Percentiles rank a stretch among this genome's conserved stretches.
These are phyloP conservation scores for Ypsolopha sequella DNA, from an alignment of 2,888 invertebrate genomes.

Conservation along the genomic window DNA sequence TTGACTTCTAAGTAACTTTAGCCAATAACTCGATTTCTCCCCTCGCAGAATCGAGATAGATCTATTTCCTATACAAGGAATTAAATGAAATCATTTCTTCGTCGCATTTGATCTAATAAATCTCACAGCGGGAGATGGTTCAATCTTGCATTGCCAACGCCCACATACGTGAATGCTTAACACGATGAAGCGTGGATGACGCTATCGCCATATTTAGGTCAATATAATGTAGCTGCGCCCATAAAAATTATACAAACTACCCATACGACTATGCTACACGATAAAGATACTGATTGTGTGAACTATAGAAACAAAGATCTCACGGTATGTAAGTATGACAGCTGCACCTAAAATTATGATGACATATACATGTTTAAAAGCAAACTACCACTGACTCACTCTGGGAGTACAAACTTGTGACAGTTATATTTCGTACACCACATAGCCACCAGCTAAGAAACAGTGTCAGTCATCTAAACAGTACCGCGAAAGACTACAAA, in stretches of 20 bases:
- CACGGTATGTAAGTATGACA: background rate
- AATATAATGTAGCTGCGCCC: conserved; percentile 37
- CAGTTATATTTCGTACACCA: no score
- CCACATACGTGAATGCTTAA: conserved; percentile 17
- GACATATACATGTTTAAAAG: no score
- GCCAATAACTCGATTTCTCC: background rate
- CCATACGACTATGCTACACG: background rate
- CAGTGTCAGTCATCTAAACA: no score
- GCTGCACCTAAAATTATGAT: background rate
- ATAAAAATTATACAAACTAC: conserved; percentile 40
- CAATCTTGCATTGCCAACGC: conserved; percentile 34
- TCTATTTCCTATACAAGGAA: no score
- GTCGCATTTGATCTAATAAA: background rate
- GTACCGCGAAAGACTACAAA: background rate
- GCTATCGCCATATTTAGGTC: conserved; percentile 57
- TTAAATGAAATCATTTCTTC: no score
- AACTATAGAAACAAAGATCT: background rate
- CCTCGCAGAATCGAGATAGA: background rate
- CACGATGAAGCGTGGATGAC: conserved; percentile 34
- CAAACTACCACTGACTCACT: no score
- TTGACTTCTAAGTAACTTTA: background rate
- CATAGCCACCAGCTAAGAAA: no score
- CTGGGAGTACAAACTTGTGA: no score
- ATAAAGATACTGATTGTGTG: background rate
- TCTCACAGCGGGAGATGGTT: conserved; percentile 1